Conservation (phyloP, 2,888 invertebrate genomes). For the Tineola bisselliella region DNA sequence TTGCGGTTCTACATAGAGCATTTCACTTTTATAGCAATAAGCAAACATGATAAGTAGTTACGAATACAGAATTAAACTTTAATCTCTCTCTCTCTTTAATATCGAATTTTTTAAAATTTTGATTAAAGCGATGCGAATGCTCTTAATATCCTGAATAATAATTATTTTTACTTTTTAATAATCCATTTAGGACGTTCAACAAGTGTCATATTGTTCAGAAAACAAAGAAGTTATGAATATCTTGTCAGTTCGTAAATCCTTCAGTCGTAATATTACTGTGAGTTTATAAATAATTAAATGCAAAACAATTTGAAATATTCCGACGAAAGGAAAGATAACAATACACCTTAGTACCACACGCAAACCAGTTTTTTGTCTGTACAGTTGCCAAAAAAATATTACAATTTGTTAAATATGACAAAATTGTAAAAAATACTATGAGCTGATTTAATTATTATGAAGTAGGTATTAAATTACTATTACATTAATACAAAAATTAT, state of each 20-base stretch:
- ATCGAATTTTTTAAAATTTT: no score
- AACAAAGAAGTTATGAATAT: slow-evolving; percentile 26
- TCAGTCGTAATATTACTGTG: slow-evolving; percentile 22
- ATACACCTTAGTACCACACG: slow-evolving; percentile 28
- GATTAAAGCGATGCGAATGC: no score
- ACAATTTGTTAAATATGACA: not conserved
- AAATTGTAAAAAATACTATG: no score
- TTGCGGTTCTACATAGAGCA: no score
- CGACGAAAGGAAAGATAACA: slow-evolving; percentile 40
- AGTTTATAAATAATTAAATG: slow-evolving; percentile 35
- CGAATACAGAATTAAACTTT: no score
- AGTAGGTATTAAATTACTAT: no score
- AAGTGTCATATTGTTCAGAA: not conserved
- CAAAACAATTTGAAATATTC: slow-evolving; percentile 47
- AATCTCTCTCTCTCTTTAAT: no score
- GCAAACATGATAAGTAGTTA: no score
- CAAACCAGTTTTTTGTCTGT: slow-evolving; percentile 21
- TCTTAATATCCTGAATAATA: no score
- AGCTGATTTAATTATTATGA: no score
- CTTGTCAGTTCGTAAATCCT: slow-evolving; percentile 45
- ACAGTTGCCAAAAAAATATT: slow-evolving; percentile 30
- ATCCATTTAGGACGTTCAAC: not conserved
- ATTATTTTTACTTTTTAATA: not conserved
- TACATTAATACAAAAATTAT: no score
- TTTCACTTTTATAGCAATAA: no score